These are phyloP conservation scores for Chironomus tepperi DNA, from an alignment of 1,140 invertebrate species.

Conservation along the genomic window DNA sequence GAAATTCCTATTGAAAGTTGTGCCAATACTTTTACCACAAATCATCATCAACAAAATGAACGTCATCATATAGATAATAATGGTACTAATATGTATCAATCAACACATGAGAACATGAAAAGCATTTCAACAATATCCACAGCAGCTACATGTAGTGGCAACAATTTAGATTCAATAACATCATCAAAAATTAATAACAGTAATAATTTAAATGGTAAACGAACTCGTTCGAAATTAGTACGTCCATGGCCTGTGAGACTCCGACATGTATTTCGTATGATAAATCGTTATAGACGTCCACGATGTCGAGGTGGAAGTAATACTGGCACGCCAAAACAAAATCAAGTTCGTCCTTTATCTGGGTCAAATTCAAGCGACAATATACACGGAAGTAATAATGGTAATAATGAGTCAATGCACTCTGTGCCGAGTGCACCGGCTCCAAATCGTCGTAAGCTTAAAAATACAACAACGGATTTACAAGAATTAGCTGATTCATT, in stretches of 20 bases:
- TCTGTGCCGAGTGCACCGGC: conserved; percentile 41
- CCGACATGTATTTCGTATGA: conserved; percentile 36
- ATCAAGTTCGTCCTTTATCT: conserved; percentile 35
- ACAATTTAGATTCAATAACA: background rate
- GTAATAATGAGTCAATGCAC: conserved; percentile 26
- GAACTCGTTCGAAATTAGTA: conserved; percentile 18
- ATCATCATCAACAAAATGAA: background rate
- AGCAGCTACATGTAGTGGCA: background rate
- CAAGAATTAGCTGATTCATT: conserved; percentile 45
- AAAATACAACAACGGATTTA: conserved; percentile 37
- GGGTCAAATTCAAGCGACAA: conserved; percentile 26
- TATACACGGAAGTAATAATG: conserved; percentile 19
- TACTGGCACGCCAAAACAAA: conserved; percentile 32
- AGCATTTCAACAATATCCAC: background rate
- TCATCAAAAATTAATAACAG: conserved; percentile 5
- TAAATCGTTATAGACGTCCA: conserved; percentile 35
- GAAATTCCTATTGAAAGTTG: conserved; percentile 5
- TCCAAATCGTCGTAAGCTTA: conserved; percentile 42
- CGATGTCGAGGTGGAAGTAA: conserved; percentile 30
- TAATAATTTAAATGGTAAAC: background rate
- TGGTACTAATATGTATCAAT: background rate
- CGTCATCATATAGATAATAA: background rate
- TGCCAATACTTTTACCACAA: background rate
- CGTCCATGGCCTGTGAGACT: conserved; percentile 31
- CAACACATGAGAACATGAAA: background rate